Percentiles rank a stretch among this genome's conserved stretches.
Conservation (phyloP, 2,797 vertebrate genomes). For the Amphiprion clarkii region DNA sequence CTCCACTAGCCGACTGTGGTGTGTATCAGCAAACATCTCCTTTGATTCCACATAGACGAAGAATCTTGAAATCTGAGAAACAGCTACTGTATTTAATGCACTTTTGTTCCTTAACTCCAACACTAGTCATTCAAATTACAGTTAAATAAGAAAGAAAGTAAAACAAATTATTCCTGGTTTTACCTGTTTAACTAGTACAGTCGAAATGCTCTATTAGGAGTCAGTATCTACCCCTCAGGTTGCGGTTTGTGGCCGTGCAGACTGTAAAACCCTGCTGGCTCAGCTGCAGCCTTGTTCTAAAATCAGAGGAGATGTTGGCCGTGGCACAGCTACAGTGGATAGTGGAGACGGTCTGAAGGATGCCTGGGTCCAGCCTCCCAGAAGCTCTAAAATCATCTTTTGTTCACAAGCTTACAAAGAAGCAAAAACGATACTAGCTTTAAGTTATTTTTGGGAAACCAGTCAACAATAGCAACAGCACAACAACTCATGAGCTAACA, state of each 20-base stretch:
- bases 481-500: constrained; percentile 33
- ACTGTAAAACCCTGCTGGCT: constrained; percentile 21
- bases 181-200: neutral
- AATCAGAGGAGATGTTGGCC: constrained; percentile 49
- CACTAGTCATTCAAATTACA: neutral
- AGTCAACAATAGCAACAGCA: constrained; percentile 23
- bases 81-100: neutral
- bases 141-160: neutral
- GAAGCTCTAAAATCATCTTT: constrained; percentile 29
- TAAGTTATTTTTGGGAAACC: constrained; percentile 21
- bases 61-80: constrained; percentile 6
- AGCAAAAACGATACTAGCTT: constrained; percentile 58
- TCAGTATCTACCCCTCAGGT: neutral
- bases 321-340: constrained; percentile 31
- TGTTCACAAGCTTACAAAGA: constrained; percentile 21
- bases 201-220: too few relatives aligned
- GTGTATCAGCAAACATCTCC: constrained; percentile 23
- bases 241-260: neutral
- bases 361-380: constrained; percentile 7
- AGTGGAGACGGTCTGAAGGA: constrained; percentile 63
- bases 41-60: constrained; percentile 46
- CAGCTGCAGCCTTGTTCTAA: constrained; percentile 21
- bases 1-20: constrained; percentile 50
- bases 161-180: neutral
- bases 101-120: neutral